Evolutionary conservation across 2,888 invertebrate species (phyloP).

Genomic region (Cotesia congregata): DNA sequence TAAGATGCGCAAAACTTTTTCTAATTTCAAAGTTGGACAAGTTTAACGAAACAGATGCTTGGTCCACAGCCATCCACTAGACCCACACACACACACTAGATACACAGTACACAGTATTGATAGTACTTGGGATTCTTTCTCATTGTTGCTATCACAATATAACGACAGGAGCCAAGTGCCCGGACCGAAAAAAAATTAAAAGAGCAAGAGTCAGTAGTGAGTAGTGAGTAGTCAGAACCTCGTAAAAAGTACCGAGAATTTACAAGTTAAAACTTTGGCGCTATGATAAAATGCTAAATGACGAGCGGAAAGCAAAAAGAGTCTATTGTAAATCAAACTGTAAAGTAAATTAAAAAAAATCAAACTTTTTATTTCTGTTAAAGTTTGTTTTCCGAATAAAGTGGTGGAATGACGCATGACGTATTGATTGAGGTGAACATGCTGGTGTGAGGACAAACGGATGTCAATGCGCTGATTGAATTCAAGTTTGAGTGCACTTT

Average conservation of each 20-base stretch:
- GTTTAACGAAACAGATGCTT: slow-evolving; percentile 27
- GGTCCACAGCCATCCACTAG: slow-evolving; percentile 18
- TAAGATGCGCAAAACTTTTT: slow-evolving; percentile 37
- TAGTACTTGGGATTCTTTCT: slow-evolving; percentile 22
- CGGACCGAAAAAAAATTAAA: background rate
- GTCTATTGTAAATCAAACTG: background rate
- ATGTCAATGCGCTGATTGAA: slow-evolving; percentile 42
- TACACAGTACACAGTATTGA: too few species aligned
- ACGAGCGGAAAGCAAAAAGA: background rate
- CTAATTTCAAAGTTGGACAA: slow-evolving; percentile 39
- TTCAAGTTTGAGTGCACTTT: slow-evolving; percentile 46
- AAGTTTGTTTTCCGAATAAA: background rate
- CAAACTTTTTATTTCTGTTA: slow-evolving; percentile 28
- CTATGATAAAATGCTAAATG: background rate
- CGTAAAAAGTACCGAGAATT: slow-evolving; percentile 13
- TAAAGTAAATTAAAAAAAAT: background rate
- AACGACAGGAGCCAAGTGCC: background rate
- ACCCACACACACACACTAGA: too few species aligned
- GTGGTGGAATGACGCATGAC: background rate
- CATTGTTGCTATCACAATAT: slow-evolving; percentile 16
- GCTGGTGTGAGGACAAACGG: slow-evolving; percentile 11
- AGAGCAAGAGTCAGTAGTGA: background rate
- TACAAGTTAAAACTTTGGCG: slow-evolving; percentile 19
- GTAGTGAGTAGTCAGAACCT: background rate
- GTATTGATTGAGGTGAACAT: slow-evolving; percentile 20